These are phyloP conservation scores for Hemiprocne comata DNA, from an alignment of 2,113 vertebrate genomes.

Conservation along the genomic window DNA sequence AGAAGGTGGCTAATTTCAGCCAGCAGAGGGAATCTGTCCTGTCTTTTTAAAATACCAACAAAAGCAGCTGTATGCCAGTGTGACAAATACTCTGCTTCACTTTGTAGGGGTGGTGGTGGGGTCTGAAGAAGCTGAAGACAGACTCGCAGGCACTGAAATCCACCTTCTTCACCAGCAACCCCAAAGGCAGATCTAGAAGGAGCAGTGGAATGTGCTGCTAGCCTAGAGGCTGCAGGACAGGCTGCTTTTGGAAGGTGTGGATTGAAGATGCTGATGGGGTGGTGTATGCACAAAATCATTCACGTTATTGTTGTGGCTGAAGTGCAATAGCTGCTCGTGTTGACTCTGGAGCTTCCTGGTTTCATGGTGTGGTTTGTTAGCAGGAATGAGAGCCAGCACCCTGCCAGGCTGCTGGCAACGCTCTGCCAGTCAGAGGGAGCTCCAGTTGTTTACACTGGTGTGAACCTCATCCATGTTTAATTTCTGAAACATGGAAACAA, in stretches of 20 bases:
- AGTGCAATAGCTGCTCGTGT: fast-evolving
- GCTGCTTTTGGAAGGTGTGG: fast-evolving
- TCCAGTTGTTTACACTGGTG: not conserved
- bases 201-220: fast-evolving
- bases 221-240: not conserved
- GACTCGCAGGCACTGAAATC: not conserved
- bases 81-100: not conserved
- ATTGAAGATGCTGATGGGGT: fast-evolving
- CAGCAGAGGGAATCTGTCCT: not conserved
- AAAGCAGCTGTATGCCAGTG: not conserved
- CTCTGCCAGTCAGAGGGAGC: not conserved
- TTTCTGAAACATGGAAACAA: not conserved
- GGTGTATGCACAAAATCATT: fast-evolving
- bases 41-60: not conserved
- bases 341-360: not conserved
- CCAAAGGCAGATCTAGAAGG: not conserved
- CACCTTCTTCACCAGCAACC: not conserved
- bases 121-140: not conserved
- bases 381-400: not conserved
- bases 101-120: fast-evolving
- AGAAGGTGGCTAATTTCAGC: not conserved
- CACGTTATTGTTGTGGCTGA: fast-evolving
- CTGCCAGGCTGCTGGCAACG: not conserved
- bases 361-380: fast-evolving
- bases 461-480: not conserved